These are phyloP conservation scores for Cercopithecus mona DNA, from an alignment of 2,113 vertebrate species.

Conservation along the genomic window DNA sequence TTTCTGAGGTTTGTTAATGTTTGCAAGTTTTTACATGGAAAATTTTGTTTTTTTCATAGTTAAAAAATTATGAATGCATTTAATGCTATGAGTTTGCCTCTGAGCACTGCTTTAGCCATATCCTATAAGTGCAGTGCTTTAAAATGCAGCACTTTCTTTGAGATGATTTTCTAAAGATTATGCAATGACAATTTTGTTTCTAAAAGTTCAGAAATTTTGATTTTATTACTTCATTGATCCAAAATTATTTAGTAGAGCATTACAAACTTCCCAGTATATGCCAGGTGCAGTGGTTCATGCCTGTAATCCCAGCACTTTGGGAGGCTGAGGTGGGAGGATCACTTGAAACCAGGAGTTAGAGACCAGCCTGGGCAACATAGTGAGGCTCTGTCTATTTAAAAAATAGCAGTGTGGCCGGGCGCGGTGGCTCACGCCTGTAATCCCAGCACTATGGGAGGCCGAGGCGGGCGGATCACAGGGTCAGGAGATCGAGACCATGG, in stretches of 20 bases:
- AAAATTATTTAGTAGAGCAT: not conserved
- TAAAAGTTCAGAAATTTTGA: not conserved
- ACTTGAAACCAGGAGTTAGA: no score
- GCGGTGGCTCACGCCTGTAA: no score
- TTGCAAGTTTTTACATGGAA: not conserved
- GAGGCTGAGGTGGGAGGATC: no score
- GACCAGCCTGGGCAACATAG: no score
- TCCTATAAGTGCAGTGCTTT: not conserved
- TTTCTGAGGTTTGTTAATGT: conserved; percentile 1
- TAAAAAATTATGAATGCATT: not conserved
- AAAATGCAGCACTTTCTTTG: not conserved
- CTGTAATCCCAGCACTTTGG: no score
- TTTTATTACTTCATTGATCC: not conserved
- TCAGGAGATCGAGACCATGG: no score
- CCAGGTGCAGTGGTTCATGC: no score
- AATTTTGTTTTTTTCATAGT: not conserved
- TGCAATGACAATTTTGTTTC: not conserved
- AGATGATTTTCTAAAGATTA: conserved; percentile 6
- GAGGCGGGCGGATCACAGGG: no score
- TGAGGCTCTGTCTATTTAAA: not conserved
- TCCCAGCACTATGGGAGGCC: no score
- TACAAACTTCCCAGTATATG: not conserved
- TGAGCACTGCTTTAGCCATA: not conserved
- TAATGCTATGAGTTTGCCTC: conserved; percentile 37
- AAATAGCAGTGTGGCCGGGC: not conserved